These are phyloP conservation scores for Urocyon cinereoargenteus DNA, from an alignment of 2,797 vertebrate genomes.

Conservation along the genomic window DNA sequence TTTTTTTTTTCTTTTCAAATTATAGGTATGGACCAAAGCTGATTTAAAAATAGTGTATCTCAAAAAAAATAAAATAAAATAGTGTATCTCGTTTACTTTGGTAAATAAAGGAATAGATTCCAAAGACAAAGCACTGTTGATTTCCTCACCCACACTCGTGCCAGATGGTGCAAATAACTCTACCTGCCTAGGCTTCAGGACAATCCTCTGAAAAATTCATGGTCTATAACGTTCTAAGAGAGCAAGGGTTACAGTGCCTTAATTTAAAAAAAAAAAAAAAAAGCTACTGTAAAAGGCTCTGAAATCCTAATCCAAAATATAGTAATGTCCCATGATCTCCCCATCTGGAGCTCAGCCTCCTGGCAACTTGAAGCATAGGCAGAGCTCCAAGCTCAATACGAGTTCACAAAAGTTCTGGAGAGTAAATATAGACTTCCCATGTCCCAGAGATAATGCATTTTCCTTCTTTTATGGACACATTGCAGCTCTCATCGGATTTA, in stretches of 20 bases:
- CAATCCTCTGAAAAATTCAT: slow-evolving; percentile 10
- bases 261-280: background rate
- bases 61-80: background rate
- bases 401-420: background rate
- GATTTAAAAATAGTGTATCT: background rate
- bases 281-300: background rate
- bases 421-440: background rate
- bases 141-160: background rate
- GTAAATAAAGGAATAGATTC: slow-evolving; percentile 11
- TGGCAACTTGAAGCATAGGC: background rate
- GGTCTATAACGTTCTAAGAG: background rate
- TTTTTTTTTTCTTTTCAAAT: background rate
- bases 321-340: background rate
- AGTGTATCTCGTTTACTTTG: background rate
- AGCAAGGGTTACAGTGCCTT: background rate
- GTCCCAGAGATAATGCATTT: background rate
- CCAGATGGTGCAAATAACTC: slow-evolving; percentile 12
- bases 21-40: background rate
- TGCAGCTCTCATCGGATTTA: background rate
- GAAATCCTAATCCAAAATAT: background rate
- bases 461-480: background rate
- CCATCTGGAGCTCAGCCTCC: background rate
- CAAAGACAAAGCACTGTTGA: background rate
- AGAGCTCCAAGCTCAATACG: background rate
- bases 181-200: background rate